Evolutionary conservation across 1,140 invertebrate species (phyloP).

Genomic region (Acromyrmex charruanus): DNA sequence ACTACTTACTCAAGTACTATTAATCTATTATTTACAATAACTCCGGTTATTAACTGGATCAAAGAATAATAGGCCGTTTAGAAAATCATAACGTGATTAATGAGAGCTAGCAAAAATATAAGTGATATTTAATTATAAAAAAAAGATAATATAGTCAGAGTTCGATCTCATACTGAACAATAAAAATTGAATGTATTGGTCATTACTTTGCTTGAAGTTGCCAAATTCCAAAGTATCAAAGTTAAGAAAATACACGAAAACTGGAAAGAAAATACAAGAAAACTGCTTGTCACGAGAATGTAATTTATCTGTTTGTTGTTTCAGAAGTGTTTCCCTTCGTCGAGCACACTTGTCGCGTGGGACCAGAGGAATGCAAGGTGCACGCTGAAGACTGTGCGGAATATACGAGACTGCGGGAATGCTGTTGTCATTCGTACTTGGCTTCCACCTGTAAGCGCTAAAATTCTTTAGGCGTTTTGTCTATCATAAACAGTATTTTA

Average conservation of each 20-base stretch:
- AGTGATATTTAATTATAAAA: not conserved
- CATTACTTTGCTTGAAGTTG: not conserved
- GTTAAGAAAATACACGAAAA: not conserved
- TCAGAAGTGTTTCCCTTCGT: conserved; percentile 89
- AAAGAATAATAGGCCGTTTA: not conserved
- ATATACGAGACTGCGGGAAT: conserved; percentile 89
- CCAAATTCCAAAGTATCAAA: not conserved
- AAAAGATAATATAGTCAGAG: not conserved
- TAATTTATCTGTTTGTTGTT: conserved; percentile 53
- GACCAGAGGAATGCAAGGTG: conserved; percentile 87
- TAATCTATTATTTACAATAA: conserved; percentile 40
- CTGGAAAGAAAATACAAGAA: not conserved
- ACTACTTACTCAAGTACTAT: not conserved
- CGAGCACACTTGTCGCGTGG: conserved; percentile 90
- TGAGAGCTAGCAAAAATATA: not conserved
- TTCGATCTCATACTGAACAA: not conserved
- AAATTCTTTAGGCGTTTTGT: not conserved
- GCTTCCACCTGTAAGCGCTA: conserved; percentile 88
- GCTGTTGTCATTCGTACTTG: conserved; percentile 89
- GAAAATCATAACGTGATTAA: not conserved
- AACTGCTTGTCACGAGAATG: not conserved
- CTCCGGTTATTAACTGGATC: not conserved
- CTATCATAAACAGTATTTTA: not conserved
- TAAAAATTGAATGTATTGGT: not conserved
- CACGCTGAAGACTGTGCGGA: conserved; percentile 88